Evolutionary conservation across 53 echinoderm and acorn worm genomes (phyloP), one percentile per base, ranked within the genome.

Genomic region (Holothuria leucospilota): DNA sequence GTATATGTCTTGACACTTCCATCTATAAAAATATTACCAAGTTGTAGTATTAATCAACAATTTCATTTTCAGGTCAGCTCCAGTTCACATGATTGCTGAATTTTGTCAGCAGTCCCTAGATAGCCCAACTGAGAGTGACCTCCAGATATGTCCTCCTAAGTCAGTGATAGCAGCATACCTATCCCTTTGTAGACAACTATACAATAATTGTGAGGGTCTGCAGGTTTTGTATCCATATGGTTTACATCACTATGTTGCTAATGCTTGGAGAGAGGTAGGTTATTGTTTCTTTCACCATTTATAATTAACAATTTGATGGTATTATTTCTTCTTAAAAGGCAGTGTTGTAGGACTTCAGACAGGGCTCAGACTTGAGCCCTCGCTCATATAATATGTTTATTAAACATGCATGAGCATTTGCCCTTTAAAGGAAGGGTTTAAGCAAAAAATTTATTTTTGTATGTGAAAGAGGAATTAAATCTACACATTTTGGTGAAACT

Each of bases 231-330:
- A 93, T 84, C 92, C 81, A 6, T 98, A 98, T 42, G 89, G 88
- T 18, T 83, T 98, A 18, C 98, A 98, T 46, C 91, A 95, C 40
- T 90, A 86, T n/a, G 93, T 95, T 25, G 95, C 90, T 25, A 84
- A 94, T 88, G 95, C 90, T 7, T 98, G 98, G 98, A 93, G 90
- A 87, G 95, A 93, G 95, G 98, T 98, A 63, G 70, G 89, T 87
- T 28, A 59, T 61, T 34, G 14, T 4, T 21, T 25, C 20, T 74
- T 34, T 34, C 0, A 74, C 23, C 1, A 16, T 34, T 74, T 40
- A 3, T 16, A 15, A 12, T 15, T 40, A 26, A 6, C 38, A 41
- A 39, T 74, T 21, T 25, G 28, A 21, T 67, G 1, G 34, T 11
- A n/a, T 13, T 29, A 67, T 67, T 29, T 0, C 18, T 65, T 5